phyloP scores from a whole-genome alignment of 2,113 vertebrate species.

The Peromyscus maniculatus region DNA sequence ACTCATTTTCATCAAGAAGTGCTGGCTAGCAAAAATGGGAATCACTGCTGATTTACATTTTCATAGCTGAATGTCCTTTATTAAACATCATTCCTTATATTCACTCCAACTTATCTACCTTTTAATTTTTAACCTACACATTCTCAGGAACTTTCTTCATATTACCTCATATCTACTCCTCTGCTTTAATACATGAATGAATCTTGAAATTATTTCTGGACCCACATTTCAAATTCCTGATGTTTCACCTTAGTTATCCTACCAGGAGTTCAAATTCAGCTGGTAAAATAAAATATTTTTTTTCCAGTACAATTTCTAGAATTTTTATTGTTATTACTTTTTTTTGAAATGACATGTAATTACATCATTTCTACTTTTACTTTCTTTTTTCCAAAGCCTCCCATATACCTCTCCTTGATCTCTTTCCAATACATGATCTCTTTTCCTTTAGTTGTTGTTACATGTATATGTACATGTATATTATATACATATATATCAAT shows the following conservation, averaged over 20 bases:
- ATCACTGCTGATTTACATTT: constrained; percentile 67
- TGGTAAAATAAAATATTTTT: neutral
- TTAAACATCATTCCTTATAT: constrained; percentile 15
- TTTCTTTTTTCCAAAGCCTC: neutral
- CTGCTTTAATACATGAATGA: neutral
- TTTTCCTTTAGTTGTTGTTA: neutral
- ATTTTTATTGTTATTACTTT: neutral
- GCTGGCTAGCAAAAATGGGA: constrained; percentile 41
- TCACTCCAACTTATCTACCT: neutral
- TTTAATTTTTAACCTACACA: neutral
- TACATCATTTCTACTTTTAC: neutral
- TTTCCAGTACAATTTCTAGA: neutral
- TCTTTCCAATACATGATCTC: neutral
- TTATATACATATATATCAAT: neutral
- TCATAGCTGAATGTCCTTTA: constrained; percentile 67
- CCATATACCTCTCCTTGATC: neutral
- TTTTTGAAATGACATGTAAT: neutral
- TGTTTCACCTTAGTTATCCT: neutral
- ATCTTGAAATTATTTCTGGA: constrained; percentile 18
- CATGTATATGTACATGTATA: too few relatives aligned
- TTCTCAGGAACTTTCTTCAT: constrained; percentile 7
- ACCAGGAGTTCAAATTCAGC: neutral
- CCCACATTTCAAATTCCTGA: neutral
- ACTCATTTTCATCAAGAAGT: constrained; percentile 65
- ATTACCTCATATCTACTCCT: neutral